These are phyloP conservation scores for Cheilosia scutellata DNA, from an alignment of 2,888 invertebrate species.

Conservation along the genomic window DNA sequence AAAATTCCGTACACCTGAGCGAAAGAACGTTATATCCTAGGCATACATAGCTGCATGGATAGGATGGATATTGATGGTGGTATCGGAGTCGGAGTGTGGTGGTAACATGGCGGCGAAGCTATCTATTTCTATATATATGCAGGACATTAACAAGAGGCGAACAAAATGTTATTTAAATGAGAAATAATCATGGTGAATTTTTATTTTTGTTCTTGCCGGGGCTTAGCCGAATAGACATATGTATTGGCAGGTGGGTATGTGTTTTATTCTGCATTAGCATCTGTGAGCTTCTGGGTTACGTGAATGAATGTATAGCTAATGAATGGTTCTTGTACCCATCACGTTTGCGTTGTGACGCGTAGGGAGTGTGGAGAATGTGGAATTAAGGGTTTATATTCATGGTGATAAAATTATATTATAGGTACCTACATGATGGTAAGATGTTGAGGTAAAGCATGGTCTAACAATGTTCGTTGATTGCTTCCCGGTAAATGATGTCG, in stretches of 20 bases:
- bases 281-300: slow-evolving; percentile 22
- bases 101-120: neutral
- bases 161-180: slow-evolving; percentile 48
- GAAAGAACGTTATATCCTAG: slow-evolving; percentile 22
- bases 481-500: slow-evolving; percentile 8
- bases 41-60: slow-evolving; percentile 11
- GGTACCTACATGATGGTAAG: slow-evolving; percentile 2
- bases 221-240: slow-evolving; percentile 11
- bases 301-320: slow-evolving; percentile 36
- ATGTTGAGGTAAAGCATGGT: neutral
- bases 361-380: neutral
- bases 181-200: slow-evolving; percentile 31
- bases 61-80: slow-evolving; percentile 24
- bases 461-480: slow-evolving; percentile 18
- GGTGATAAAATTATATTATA: slow-evolving; percentile 5
- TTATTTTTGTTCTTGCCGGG: neutral
- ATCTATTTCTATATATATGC: slow-evolving; percentile 5
- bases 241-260: neutral
- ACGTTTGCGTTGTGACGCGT: slow-evolving; percentile 3
- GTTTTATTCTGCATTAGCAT: slow-evolving; percentile 9
- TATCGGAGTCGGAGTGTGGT: slow-evolving; percentile 10
- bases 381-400: neutral
- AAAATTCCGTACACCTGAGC: slow-evolving; percentile 46
- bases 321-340: slow-evolving; percentile 21
- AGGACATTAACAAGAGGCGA: slow-evolving; percentile 32